These are phyloP conservation scores for Achatina immaculata DNA, from an alignment of 1,140 invertebrate species.

Conservation along the genomic window DNA sequence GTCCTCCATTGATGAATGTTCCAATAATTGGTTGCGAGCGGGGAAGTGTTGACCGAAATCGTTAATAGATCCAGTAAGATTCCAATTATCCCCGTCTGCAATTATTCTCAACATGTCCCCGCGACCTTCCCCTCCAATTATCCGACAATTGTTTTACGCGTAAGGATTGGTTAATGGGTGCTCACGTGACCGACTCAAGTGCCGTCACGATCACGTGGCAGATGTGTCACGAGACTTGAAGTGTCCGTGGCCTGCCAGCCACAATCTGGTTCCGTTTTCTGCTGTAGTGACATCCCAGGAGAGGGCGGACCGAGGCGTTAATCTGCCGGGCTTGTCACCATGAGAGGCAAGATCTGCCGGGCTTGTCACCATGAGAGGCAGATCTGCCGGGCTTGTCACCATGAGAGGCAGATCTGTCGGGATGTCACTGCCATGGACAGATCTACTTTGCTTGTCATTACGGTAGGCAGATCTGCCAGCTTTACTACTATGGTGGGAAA, in stretches of 20 bases:
- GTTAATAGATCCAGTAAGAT: conserved; percentile 16
- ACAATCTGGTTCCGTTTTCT: conserved; percentile 1
- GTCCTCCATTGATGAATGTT: too few species aligned
- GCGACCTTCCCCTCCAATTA: background rate
- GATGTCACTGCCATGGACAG: too few species aligned
- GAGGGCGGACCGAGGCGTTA: background rate
- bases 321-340: background rate
- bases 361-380: too few species aligned
- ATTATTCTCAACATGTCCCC: conserved; percentile 11
- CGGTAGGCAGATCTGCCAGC: too few species aligned
- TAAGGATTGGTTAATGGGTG: conserved; percentile 27
- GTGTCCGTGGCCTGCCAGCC: background rate
- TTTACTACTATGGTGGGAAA: too few species aligned
- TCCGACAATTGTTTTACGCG: conserved; percentile 21
- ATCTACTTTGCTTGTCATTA: too few species aligned
- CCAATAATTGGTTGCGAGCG: too few species aligned
- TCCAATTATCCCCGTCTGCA: background rate
- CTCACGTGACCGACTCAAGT: conserved; percentile 30
- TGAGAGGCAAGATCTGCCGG: background rate
- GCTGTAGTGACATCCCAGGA: conserved; percentile 3
- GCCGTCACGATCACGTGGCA: conserved; percentile 27
- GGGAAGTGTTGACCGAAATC: background rate
- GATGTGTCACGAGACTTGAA: conserved; percentile 24
- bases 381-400: too few species aligned
- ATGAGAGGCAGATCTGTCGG: too few species aligned